Evolutionary conservation across 2,797 vertebrate species (phyloP).

Genomic region (Potorous gilbertii): DNA sequence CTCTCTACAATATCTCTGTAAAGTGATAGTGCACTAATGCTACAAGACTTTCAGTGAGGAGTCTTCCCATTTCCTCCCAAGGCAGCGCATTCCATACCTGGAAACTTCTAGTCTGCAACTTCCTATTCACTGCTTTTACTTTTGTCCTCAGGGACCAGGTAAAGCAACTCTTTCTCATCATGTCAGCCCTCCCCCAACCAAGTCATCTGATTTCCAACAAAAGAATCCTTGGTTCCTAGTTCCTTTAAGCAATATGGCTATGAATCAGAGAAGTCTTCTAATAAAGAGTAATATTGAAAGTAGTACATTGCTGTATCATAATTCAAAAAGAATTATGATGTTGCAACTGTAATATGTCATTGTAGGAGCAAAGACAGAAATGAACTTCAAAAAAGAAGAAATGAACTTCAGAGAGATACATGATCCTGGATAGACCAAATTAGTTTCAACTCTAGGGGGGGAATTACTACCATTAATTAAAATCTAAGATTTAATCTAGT

Average conservation of each 20-base stretch:
- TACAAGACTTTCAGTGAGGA: neutral
- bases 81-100: neutral
- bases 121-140: neutral
- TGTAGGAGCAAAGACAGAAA: neutral
- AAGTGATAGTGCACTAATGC: neutral
- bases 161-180: neutral
- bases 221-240: neutral
- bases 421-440: neutral
- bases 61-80: neutral
- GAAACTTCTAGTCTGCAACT: neutral
- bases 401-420: neutral
- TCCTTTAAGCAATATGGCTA: neutral
- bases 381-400: neutral
- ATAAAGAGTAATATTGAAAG: neutral
- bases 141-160: neutral
- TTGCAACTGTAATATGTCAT: neutral
- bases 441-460: neutral
- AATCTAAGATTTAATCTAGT: neutral
- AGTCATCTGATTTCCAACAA: neutral
- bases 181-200: neutral
- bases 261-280: neutral
- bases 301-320: neutral
- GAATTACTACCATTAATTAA: neutral
- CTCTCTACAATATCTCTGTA: neutral
- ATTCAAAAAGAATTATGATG: neutral